Evolutionary conservation across 2,113 vertebrate species (phyloP).

Genomic region (Myotis brandtii): DNA sequence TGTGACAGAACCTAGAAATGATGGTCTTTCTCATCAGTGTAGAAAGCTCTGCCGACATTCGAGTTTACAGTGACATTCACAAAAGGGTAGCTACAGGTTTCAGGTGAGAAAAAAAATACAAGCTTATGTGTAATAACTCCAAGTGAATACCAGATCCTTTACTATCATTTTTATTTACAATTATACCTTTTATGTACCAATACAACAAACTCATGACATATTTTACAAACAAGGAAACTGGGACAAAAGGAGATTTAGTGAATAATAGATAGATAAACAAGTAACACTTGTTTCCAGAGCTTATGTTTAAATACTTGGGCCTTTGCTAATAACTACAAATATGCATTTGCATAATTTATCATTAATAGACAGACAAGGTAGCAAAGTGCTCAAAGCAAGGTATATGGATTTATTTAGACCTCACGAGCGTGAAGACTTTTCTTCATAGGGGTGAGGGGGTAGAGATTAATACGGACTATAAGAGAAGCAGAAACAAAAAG

Average conservation of each 20-base stretch:
- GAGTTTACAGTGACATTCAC: neutral
- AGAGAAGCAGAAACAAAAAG: slow-evolving; percentile 50
- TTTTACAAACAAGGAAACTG: slow-evolving; percentile 66
- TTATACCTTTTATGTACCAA: neutral
- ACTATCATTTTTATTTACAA: neutral
- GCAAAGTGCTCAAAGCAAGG: slow-evolving; percentile 9
- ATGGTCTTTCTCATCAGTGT: neutral
- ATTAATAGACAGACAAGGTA: neutral
- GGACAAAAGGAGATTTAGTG: slow-evolving; percentile 13
- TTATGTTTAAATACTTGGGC: neutral
- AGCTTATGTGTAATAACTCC: neutral
- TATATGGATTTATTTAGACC: neutral
- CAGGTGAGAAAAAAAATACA: neutral
- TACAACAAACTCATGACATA: slow-evolving; percentile 27
- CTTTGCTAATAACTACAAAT: slow-evolving; percentile 28
- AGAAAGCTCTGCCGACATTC: neutral
- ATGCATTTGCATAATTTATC: neutral
- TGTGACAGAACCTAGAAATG: neutral
- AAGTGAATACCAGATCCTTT: neutral
- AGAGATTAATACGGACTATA: neutral
- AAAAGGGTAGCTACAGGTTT: neutral
- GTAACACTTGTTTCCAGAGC: slow-evolving; percentile 14
- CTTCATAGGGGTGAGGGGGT: neutral
- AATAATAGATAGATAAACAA: neutral
- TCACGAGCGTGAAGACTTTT: neutral